Conservation (phyloP, 2,797 vertebrate genomes). For the Sebastolobus altivelis region DNA sequence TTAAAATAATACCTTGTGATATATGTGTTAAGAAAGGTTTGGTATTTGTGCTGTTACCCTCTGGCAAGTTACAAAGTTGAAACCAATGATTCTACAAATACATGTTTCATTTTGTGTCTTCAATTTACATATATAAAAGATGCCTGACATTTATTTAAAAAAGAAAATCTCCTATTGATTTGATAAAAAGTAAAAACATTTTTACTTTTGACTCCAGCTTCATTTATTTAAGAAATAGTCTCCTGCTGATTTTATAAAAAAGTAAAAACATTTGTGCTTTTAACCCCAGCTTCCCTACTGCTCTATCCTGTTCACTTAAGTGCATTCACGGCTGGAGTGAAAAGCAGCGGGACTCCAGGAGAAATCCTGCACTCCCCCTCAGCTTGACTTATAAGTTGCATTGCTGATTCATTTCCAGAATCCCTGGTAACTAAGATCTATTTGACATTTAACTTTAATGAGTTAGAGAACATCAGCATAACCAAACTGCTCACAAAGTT, state of each 20-base stretch:
- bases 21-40: neutral
- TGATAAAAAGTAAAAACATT: slow-evolving; percentile 13
- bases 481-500: slow-evolving; percentile 63
- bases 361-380: slow-evolving; percentile 34
- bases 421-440: slow-evolving; percentile 50
- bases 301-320: slow-evolving; percentile 35
- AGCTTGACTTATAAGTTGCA: slow-evolving; percentile 45
- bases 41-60: neutral
- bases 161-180: slow-evolving; percentile 2
- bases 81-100: slow-evolving; percentile 1
- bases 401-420: slow-evolving; percentile 47
- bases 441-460: slow-evolving; percentile 73
- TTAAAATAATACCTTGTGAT: neutral
- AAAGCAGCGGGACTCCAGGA: slow-evolving; percentile 50
- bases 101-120: neutral
- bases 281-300: slow-evolving; percentile 29
- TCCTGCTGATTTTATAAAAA: slow-evolving; percentile 19
- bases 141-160: neutral
- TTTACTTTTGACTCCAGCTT: slow-evolving; percentile 30
- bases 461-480: slow-evolving; percentile 66
- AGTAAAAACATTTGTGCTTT: slow-evolving; percentile 22
- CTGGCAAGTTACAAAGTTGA: neutral
- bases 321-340: slow-evolving; percentile 44
- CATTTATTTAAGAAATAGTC: neutral
- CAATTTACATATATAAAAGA: neutral